phyloP scores from a whole-genome alignment of 1,140 invertebrate genomes.

The Psix sp. region DNA sequence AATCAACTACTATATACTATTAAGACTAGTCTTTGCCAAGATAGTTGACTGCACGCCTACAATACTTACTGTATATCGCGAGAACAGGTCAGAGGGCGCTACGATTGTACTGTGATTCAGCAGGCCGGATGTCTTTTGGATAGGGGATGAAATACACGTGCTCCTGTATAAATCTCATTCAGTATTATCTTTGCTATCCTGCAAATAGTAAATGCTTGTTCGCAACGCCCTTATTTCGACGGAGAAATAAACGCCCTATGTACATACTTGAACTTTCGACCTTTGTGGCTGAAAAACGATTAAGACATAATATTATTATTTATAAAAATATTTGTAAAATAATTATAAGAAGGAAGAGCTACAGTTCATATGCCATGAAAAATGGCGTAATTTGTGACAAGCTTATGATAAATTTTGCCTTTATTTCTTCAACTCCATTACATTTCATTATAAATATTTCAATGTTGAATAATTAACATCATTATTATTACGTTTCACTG shows the following conservation, averaged over 20 bases:
- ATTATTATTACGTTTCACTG: too few species aligned
- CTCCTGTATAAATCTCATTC: slow-evolving; percentile 69
- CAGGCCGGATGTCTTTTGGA: slow-evolving; percentile 43
- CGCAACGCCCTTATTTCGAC: slow-evolving; percentile 61
- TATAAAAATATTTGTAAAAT: too few species aligned
- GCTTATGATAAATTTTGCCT: too few species aligned
- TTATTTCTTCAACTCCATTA: too few species aligned
- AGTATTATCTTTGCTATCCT: slow-evolving; percentile 67
- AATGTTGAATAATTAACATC: too few species aligned
- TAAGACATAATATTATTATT: slow-evolving; percentile 24
- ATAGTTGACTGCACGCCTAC: too few species aligned
- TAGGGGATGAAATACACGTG: slow-evolving; percentile 62
- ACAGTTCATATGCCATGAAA: too few species aligned
- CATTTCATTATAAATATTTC: too few species aligned
- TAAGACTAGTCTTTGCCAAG: slow-evolving; percentile 28
- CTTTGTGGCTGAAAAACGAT: slow-evolving; percentile 15
- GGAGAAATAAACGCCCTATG: slow-evolving; percentile 17
- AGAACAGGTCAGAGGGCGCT: slow-evolving; percentile 18
- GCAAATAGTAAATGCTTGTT: slow-evolving; percentile 72
- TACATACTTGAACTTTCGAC: slow-evolving; percentile 21
- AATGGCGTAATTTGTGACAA: too few species aligned
- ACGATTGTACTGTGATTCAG: slow-evolving; percentile 41
- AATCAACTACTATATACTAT: slow-evolving; percentile 37
- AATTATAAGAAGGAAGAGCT: too few species aligned
- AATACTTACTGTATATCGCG: slow-evolving; percentile 28